Percentiles rank a stretch among this genome's conserved stretches.
These are phyloP conservation scores for Podarcis raffonei DNA, from an alignment of 2,113 vertebrate species.

Conservation along the genomic window DNA sequence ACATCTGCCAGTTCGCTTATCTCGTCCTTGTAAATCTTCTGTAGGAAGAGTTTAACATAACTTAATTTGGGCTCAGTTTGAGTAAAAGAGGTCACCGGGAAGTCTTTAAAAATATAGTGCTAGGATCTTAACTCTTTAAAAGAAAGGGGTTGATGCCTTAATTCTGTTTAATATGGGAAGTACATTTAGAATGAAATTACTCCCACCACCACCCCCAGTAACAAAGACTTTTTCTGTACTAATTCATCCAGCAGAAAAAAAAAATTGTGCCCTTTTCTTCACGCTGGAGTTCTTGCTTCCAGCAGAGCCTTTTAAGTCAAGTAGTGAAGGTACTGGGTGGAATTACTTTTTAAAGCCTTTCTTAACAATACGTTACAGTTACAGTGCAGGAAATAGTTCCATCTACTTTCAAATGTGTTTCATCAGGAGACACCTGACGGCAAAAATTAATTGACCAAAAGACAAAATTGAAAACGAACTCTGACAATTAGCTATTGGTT, in stretches of 20 bases:
- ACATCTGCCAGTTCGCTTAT: conserved; percentile 79
- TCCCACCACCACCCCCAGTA: neutral
- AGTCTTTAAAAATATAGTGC: conserved; percentile 34
- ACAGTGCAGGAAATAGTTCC: neutral
- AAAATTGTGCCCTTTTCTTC: conserved; percentile 2
- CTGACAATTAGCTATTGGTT: neutral
- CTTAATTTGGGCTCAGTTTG: conserved; percentile 62
- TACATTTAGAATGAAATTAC: conserved; percentile 5
- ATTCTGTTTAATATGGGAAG: conserved; percentile 27
- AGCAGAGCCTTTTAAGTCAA: neutral
- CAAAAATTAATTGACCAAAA: neutral
- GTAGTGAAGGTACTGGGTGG: neutral
- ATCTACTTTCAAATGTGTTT: neutral
- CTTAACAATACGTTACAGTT: neutral
- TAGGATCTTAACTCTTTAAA: conserved; percentile 1
- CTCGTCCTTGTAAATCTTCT: conserved; percentile 66
- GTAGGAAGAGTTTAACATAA: conserved; percentile 59
- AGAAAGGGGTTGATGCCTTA: conserved; percentile 13
- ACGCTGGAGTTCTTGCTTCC: neutral
- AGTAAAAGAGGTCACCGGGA: conserved; percentile 49
- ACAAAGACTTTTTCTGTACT: neutral
- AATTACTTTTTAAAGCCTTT: neutral
- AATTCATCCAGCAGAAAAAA: conserved; percentile 21
- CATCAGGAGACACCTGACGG: neutral
- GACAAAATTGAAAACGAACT: neutral